Conservation (phyloP, 2,888 invertebrate genomes). For the Diarsia rubi region DNA sequence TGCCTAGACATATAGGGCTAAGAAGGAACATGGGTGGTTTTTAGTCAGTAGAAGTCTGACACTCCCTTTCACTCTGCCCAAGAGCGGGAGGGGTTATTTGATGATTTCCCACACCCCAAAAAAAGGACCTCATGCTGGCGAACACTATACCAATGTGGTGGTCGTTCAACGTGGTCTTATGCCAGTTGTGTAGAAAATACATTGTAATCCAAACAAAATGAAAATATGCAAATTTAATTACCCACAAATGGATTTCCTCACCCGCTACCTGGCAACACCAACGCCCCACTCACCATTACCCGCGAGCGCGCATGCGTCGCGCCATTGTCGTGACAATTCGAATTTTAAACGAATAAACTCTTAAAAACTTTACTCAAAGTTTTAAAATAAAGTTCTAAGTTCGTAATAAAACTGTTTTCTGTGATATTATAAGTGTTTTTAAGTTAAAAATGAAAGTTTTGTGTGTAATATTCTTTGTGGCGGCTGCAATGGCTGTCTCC, state of each 20-base stretch:
- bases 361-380: constrained; percentile 35
- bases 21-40: no score
- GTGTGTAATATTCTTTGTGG: constrained; percentile 71
- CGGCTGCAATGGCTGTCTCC: constrained; percentile 76
- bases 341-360: constrained; percentile 25
- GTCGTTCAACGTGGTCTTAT: no score
- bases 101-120: no score
- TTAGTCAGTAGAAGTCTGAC: no score
- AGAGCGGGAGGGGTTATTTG: no score
- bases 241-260: constrained; percentile 11
- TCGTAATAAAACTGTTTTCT: constrained; percentile 35
- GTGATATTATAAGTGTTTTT: constrained; percentile 50
- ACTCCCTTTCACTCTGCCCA: no score
- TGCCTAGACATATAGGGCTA: no score
- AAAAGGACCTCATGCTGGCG: no score
- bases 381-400: constrained; percentile 18
- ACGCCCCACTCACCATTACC: constrained; percentile 57
- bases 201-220: not conserved
- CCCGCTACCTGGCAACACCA: constrained; percentile 51
- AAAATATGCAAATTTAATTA: no score
- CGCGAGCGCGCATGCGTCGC: constrained; percentile 64
- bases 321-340: constrained; percentile 49
- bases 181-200: not conserved
- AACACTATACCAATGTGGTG: no score
- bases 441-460: constrained; percentile 72